phyloP scores from a whole-genome alignment of 2,888 invertebrate species.

The Rhamphomyia laevipes region DNA sequence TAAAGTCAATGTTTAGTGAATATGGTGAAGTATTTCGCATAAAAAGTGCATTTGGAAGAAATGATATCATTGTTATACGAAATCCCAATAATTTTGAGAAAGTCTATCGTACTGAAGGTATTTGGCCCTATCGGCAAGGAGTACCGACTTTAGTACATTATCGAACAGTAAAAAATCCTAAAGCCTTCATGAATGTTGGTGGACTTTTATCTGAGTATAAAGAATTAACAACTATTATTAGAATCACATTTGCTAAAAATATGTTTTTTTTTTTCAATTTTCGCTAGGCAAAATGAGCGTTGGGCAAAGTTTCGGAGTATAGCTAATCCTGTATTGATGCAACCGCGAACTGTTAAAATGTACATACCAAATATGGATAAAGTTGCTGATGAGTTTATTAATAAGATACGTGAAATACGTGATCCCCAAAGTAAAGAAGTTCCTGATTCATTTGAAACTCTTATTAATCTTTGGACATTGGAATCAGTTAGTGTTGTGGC shows the following conservation, averaged over 20 bases:
- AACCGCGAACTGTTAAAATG: conserved; percentile 45
- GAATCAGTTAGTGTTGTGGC: conserved; percentile 41
- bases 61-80: conserved; percentile 35
- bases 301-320: conserved; percentile 36
- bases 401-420: conserved; percentile 25
- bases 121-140: conserved; percentile 35
- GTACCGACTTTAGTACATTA: conserved; percentile 34
- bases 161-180: conserved; percentile 23
- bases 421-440: conserved; percentile 29
- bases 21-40: conserved; percentile 36
- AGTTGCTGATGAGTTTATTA: conserved; percentile 23
- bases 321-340: conserved; percentile 31
- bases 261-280: conserved; percentile 8
- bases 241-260: neutral
- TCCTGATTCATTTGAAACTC: conserved; percentile 38
- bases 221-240: too few species aligned
- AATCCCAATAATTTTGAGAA: conserved; percentile 41
- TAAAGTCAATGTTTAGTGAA: neutral
- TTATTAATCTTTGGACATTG: conserved; percentile 45
- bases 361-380: conserved; percentile 41
- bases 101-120: conserved; percentile 38
- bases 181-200: conserved; percentile 16
- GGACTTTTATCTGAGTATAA: conserved; percentile 15
- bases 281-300: conserved; percentile 46
- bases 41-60: conserved; percentile 30